These are phyloP conservation scores for Macaca nemestrina DNA, from an alignment of 2,113 vertebrate genomes.

Conservation along the genomic window DNA sequence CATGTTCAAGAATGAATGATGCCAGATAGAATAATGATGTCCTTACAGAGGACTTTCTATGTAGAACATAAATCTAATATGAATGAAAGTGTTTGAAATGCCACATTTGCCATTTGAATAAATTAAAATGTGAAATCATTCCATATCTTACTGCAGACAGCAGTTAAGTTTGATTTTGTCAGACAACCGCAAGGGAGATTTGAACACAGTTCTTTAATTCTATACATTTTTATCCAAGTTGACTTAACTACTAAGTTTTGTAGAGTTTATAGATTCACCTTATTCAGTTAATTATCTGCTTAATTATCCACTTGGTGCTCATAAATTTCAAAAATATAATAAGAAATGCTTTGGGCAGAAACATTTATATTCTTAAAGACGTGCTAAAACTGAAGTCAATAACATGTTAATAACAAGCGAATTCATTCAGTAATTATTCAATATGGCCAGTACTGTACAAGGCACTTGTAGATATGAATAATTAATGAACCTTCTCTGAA, in stretches of 20 bases:
- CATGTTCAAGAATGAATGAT: neutral
- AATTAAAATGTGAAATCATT: neutral
- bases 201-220: neutral
- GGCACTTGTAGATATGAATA: neutral
- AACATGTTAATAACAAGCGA: neutral
- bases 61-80: neutral
- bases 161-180: neutral
- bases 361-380: neutral
- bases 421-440: neutral
- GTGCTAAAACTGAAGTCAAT: neutral
- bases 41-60: neutral
- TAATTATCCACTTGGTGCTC: neutral
- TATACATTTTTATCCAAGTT: neutral
- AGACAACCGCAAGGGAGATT: neutral
- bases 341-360: constrained; percentile 1
- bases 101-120: neutral
- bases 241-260: neutral
- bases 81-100: neutral
- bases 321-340: neutral
- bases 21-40: neutral
- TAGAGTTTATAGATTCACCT: neutral
- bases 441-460: neutral
- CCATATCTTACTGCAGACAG: neutral
- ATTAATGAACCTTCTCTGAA: neutral
- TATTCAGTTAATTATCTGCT: neutral